Evolutionary conservation across 2,888 invertebrate genomes (phyloP), one percentile per base, ranked within the genome.

Genomic region (Eristalis pertinax): DNA sequence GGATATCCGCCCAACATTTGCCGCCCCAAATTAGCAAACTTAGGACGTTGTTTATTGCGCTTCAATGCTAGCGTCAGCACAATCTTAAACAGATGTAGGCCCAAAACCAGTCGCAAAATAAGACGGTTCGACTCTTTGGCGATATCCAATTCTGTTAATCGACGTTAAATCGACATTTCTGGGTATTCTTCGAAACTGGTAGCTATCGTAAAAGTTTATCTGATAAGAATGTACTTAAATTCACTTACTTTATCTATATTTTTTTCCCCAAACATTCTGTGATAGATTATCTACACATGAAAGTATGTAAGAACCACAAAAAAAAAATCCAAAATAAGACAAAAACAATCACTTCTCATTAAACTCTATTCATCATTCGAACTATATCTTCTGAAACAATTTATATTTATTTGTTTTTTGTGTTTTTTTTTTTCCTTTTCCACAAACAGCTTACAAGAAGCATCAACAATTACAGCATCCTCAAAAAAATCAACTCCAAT

Each of bases 371-470:
- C 32, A 19, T 10, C 32, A 38, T 82, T 75, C 78, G 78, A 82
- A 78, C 65, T 35, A 70, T 65, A 77, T 81, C 68, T 73, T 73
- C 73, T 72, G 10, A 77, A 77, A 62, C 69, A 70, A 79, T 69
- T n/a, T 68, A 43, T 60, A 72, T 77, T 77, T 68, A 64, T 73
- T 41, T 35, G 50, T 75, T 60, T 22, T 32, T 78, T 73, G 64
- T 62, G 13, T 8, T 32, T 32, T 32, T 64, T 75, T 68, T 72
- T 77, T 73, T 73, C 60, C 72, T 72, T 73, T 72, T 78, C 73
- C 43, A 83, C 43, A 68, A 87, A 84, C 76, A 87, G 87, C 87
- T 80, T 84, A 76, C 87, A 83, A 83, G 78, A 75, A 67, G 68
- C 87, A 83, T 76, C 83, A 74, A 69, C 68, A 73, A 86, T 74